Conservation (phyloP, 2,888 invertebrate species). For the Hoplodrina blanda region DNA sequence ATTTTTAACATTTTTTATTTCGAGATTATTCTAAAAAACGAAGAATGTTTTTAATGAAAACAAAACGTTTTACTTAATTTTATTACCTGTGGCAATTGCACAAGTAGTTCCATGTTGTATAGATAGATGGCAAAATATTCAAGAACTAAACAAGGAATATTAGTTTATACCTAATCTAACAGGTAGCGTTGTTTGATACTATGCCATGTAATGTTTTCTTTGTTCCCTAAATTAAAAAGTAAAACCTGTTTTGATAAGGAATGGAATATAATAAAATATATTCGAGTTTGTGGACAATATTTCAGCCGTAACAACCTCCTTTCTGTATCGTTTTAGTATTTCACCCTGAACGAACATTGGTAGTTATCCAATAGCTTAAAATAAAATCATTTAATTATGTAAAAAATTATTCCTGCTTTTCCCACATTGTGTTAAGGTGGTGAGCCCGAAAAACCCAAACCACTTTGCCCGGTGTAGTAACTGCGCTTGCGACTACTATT, state of each 20-base stretch:
- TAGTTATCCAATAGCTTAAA: too few species aligned
- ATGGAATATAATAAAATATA: too few species aligned
- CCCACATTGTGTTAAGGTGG: too few species aligned
- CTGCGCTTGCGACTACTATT: too few species aligned
- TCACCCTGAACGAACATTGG: not conserved
- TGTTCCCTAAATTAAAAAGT: not conserved
- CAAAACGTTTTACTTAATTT: not conserved
- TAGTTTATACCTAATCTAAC: not conserved
- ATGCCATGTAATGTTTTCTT: not conserved
- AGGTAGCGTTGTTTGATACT: conserved; percentile 22
- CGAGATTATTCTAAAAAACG: not conserved
- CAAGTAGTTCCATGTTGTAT: not conserved
- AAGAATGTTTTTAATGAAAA: not conserved
- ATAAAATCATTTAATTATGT: too few species aligned
- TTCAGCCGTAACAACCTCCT: too few species aligned
- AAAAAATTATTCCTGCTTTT: too few species aligned
- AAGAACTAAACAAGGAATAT: not conserved
- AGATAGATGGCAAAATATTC: conserved; percentile 24
- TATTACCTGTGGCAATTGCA: not conserved
- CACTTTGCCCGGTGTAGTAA: too few species aligned
- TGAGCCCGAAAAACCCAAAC: too few species aligned
- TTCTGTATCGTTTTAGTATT: not conserved
- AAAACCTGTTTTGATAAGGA: too few species aligned
- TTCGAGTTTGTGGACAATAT: too few species aligned
- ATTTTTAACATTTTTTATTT: not conserved